Evolutionary conservation across 2,888 invertebrate species (phyloP).

Genomic region (Pseudeuparius sepicola): DNA sequence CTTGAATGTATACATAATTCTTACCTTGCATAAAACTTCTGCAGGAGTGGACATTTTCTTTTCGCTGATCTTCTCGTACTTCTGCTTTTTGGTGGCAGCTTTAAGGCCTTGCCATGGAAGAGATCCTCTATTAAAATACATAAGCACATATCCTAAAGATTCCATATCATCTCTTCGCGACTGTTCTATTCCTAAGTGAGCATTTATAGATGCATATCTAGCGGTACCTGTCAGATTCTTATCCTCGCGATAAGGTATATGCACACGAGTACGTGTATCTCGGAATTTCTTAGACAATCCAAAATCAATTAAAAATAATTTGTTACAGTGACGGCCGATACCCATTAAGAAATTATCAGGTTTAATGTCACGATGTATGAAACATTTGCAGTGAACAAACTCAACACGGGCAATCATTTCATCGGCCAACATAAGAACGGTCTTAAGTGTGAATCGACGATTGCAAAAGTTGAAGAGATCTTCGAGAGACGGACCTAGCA

Average conservation of each 20-base stretch:
- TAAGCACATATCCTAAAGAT: constrained; percentile 96
- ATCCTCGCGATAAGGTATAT: constrained; percentile 95
- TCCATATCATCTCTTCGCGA: constrained; percentile 99
- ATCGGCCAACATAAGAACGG: constrained; percentile 97
- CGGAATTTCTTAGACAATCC: constrained; percentile 98
- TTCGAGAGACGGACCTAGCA: constrained; percentile 94
- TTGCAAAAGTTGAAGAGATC: constrained; percentile 99
- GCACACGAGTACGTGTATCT: constrained; percentile 82
- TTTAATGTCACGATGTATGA: constrained; percentile 98
- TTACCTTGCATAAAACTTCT: constrained; percentile 91
- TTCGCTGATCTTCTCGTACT: constrained; percentile 98
- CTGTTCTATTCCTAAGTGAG: constrained; percentile 97
- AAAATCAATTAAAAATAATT: constrained; percentile 98
- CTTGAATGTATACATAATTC: too few species aligned
- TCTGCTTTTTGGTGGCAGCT: constrained; percentile 97
- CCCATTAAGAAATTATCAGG: constrained; percentile 99
- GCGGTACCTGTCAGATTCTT: constrained; percentile 69
- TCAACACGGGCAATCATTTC: constrained; percentile 88
- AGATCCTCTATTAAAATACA: constrained; percentile 95
- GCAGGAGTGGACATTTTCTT: constrained; percentile 99
- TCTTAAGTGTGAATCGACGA: constrained; percentile 98
- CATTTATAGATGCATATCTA: constrained; percentile 94
- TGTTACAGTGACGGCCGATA: constrained; percentile 96
- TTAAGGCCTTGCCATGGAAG: constrained; percentile 97
- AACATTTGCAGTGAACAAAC: constrained; percentile 97